A percentile compares a stretch with the other conserved stretches of the same genome.
Conservation (phyloP, 2,797 vertebrate genomes). For the Tinamus major region DNA sequence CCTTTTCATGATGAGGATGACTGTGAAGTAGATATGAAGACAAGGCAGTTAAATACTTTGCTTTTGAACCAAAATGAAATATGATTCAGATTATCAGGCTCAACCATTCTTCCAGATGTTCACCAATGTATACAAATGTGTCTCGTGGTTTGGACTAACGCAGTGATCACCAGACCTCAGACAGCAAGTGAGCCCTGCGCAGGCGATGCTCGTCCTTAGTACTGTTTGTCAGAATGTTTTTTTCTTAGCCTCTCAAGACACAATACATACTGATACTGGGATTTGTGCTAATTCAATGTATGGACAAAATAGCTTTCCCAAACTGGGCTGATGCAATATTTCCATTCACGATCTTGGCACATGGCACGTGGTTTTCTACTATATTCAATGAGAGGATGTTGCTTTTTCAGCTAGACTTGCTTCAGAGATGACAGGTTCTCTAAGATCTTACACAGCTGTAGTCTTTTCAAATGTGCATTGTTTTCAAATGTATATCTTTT, state of each 20-base stretch:
- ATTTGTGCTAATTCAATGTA: neutral
- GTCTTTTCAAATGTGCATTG: neutral
- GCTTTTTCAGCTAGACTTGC: neutral
- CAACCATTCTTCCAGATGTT: neutral
- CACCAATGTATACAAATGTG: neutral
- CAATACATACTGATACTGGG: neutral
- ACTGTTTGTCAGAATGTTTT: neutral
- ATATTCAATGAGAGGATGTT: neutral
- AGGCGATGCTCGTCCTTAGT: neutral
- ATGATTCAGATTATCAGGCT: neutral
- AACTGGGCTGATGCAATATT: neutral
- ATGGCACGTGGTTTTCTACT: neutral
- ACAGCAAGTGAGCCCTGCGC: neutral
- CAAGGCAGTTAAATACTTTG: neutral
- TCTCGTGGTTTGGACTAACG: neutral
- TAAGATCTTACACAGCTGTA: neutral
- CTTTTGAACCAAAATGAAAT: neutral
- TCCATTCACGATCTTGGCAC: neutral
- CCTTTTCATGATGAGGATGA: neutral
- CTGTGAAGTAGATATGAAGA: neutral
- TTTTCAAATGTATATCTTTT: neutral
- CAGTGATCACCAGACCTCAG: neutral
- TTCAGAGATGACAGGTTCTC: neutral
- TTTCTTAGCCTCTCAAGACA: neutral
- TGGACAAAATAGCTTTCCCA: neutral